A percentile compares a stretch with the other conserved stretches of the same genome.
These are phyloP conservation scores for Gallinago jamesoni DNA, from an alignment of 2,113 vertebrate species.

Conservation along the genomic window DNA sequence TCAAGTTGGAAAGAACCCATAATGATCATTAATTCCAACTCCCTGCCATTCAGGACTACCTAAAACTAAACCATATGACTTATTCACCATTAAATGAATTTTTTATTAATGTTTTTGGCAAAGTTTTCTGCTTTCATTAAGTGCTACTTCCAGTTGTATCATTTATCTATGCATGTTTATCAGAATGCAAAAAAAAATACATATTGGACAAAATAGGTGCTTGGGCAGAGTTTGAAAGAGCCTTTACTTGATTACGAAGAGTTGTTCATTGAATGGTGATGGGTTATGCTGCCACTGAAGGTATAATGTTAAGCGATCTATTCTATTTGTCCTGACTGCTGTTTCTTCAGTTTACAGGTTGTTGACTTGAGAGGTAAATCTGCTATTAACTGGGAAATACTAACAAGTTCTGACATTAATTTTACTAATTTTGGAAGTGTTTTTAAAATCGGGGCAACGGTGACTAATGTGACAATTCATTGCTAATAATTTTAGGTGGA, in stretches of 20 bases:
- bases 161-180: neutral
- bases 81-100: neutral
- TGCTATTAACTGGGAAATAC: neutral
- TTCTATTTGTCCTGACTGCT: neutral
- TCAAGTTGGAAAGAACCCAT: neutral
- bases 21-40: neutral
- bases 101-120: neutral
- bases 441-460: neutral
- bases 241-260: neutral
- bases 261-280: neutral
- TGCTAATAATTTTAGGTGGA: slow-evolving; percentile 74
- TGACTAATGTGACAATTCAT: neutral
- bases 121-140: neutral
- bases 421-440: neutral
- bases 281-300: neutral
- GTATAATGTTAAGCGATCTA: rapidly evolving
- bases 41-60: neutral
- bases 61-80: neutral
- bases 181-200: neutral
- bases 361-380: neutral
- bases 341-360: neutral
- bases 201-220: neutral
- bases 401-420: neutral
- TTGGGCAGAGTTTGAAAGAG: neutral
- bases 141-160: neutral